These are phyloP conservation scores for Cariama cristata DNA, from an alignment of 2,113 vertebrate genomes.

Conservation along the genomic window DNA sequence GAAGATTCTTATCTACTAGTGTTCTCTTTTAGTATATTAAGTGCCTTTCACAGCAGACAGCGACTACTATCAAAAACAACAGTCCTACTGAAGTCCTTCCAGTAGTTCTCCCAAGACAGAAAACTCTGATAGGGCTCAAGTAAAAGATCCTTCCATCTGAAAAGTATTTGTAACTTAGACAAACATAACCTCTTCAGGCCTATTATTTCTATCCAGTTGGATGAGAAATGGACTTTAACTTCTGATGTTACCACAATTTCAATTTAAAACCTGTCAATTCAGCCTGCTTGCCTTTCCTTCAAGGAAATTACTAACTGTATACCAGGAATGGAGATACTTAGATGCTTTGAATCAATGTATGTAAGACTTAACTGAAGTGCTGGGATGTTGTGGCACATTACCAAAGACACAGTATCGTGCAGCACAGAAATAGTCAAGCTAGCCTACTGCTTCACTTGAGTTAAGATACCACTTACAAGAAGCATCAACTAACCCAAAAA, in stretches of 20 bases:
- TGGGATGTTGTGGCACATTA: neutral
- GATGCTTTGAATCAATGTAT: neutral
- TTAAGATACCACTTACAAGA: neutral
- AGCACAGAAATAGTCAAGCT: neutral
- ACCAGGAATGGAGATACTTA: neutral
- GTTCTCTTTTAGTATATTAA: neutral
- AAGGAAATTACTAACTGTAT: neutral
- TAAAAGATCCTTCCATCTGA: neutral
- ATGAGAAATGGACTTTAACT: neutral
- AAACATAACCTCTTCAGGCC: neutral
- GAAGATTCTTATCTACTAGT: neutral
- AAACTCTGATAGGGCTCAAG: neutral
- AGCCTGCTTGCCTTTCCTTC: neutral
- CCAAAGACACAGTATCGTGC: neutral
- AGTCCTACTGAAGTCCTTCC: neutral
- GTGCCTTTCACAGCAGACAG: neutral
- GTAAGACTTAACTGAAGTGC: neutral
- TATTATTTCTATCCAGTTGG: neutral
- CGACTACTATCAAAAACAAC: neutral
- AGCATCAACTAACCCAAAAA: neutral
- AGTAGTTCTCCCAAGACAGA: neutral
- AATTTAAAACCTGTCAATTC: neutral
- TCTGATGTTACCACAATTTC: neutral
- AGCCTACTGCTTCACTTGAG: neutral
- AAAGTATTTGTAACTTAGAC: neutral